phyloP scores from a whole-genome alignment of 2,888 invertebrate species.

The Drosophila tanythrix region DNA sequence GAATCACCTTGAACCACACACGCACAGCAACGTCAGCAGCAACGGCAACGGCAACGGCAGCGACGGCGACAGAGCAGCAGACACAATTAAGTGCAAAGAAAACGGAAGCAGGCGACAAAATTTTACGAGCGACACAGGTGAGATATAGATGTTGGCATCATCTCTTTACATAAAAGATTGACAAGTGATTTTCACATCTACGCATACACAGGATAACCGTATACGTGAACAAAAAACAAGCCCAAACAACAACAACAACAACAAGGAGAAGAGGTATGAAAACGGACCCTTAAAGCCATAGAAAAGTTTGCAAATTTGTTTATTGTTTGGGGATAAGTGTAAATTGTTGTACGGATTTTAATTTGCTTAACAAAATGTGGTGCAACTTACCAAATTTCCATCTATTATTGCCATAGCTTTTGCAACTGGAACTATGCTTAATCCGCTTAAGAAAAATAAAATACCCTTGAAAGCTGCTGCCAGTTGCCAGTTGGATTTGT shows the following conservation, averaged over 20 bases:
- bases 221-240: not conserved
- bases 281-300: slow-evolving; percentile 13
- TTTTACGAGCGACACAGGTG: slow-evolving; percentile 68
- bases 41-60: slow-evolving; percentile 14
- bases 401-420: slow-evolving; percentile 56
- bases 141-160: slow-evolving; percentile 53
- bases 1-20: slow-evolving; percentile 82
- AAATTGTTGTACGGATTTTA: slow-evolving; percentile 42
- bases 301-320: slow-evolving; percentile 46
- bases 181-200: slow-evolving; percentile 78
- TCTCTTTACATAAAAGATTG: slow-evolving; percentile 79
- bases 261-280: not conserved
- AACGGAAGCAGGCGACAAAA: slow-evolving; percentile 75
- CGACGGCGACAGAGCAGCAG: slow-evolving; percentile 51
- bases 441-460: slow-evolving; percentile 43
- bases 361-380: slow-evolving; percentile 51
- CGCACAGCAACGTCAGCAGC: slow-evolving; percentile 51
- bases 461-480: slow-evolving; percentile 17
- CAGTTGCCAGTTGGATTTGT: slow-evolving; percentile 19
- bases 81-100: slow-evolving; percentile 77
- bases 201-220: slow-evolving; percentile 2
- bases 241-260: slow-evolving; percentile 22
- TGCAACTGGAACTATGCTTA: slow-evolving; percentile 41
- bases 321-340: slow-evolving; percentile 29
- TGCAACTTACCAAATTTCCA: slow-evolving; percentile 53